Base-by-base conservation (phyloP, 2,797 vertebrate genomes). In the Bryconaethiops microstoma region DNA sequence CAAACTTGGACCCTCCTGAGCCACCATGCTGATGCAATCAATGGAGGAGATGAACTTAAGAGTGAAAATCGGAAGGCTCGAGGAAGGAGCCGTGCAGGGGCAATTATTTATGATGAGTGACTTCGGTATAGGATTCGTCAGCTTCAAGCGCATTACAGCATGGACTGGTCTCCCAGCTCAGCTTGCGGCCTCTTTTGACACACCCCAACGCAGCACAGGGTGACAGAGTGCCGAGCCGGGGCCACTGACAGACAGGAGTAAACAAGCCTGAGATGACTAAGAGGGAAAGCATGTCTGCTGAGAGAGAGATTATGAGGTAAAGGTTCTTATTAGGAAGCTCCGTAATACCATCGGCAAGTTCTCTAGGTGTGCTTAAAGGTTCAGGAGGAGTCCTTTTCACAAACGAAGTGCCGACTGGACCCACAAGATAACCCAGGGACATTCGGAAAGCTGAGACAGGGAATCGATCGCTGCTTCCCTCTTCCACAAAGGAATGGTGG, bases 71-170 rank as follows among this genome's bases (percentile, higher is more conserved):
- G 55, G 19, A 7, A 7, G 35, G 17, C n/a, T 59, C 67, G 50
- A 77, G 48, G 3, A 54, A 50, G 12, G 35, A 14, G 5, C 4
- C 62, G 16, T 42, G 74, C 7, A 14, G n/a, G 12, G 71, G 60
- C 62, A 67, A 78, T 29, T 71, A 80, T 62, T 57, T n/a, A 45
- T 52, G 74, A 78, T 80, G 81, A 82, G 57, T 76, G 81, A 83
- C 81, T 80, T 63, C 42, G 2, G 50, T 67, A 84, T 63, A 75
- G 25, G 60, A 76, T 54, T 76, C 79, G 81, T 81, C 81, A 83
- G 55, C 19, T 63, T 73, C 64, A 21, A 82, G 77, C 82, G 74
- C 82, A 68, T 35, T 35, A n/a, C 29, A 63, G 29, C 62, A 82
- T 23, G 69, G 71, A 82, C 71, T 76, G 79, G 79, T 77, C 63